Evolutionary conservation across 1,140 invertebrate genomes (phyloP).

Genomic region (Pinna nobilis): DNA sequence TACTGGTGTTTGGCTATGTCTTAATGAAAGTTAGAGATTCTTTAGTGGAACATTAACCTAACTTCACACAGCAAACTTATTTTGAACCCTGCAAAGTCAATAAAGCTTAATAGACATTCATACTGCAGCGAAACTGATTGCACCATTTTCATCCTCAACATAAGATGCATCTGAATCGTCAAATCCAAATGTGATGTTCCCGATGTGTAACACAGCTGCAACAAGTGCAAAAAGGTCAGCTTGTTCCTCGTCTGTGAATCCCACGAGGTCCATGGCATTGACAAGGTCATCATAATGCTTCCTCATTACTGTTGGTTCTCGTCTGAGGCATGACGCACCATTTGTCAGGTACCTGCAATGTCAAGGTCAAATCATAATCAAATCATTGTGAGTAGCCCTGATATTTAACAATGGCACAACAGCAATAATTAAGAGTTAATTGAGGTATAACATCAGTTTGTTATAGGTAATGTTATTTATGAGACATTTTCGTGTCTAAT

Average conservation of each 20-base stretch:
- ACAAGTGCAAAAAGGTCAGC: slow-evolving; percentile 67
- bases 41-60: too few relatives aligned
- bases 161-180: slow-evolving; percentile 64
- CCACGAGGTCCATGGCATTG: slow-evolving; percentile 72
- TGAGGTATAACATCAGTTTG: too few relatives aligned
- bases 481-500: too few relatives aligned
- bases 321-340: slow-evolving; percentile 41
- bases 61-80: too few relatives aligned
- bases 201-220: slow-evolving; percentile 68
- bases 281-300: slow-evolving; percentile 65
- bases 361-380: neutral
- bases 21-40: too few relatives aligned
- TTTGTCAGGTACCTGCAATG: slow-evolving; percentile 60
- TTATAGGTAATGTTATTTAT: too few relatives aligned
- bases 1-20: too few relatives aligned
- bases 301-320: slow-evolving; percentile 44
- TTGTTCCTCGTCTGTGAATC: slow-evolving; percentile 74
- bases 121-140: slow-evolving; percentile 50
- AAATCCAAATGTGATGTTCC: slow-evolving; percentile 66
- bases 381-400: too few relatives aligned
- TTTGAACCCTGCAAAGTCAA: too few relatives aligned
- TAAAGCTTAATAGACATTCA: slow-evolving; percentile 9
- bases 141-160: slow-evolving; percentile 51
- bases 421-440: too few relatives aligned
- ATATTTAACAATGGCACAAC: too few relatives aligned